Conservation (phyloP, 2,113 vertebrate genomes). For the Catharus fuscescens region DNA sequence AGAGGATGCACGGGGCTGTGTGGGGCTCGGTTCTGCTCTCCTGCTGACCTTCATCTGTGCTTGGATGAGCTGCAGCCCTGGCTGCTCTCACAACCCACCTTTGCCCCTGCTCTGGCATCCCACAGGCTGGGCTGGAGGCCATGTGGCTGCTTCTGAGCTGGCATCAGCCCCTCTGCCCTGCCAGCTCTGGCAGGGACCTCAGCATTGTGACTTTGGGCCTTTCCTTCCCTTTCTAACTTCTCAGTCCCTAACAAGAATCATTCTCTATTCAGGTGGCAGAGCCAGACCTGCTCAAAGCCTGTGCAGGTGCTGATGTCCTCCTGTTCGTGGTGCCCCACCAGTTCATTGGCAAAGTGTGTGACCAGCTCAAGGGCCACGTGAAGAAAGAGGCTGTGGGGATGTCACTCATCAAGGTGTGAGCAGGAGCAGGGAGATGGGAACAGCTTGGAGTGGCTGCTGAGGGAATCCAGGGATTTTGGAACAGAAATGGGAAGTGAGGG, state of each 20-base stretch:
- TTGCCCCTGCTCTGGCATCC: neutral
- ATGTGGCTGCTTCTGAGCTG: neutral
- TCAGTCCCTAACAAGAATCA: accelerated
- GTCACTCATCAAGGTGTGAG: slow-evolving; percentile 94
- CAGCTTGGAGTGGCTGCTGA: neutral
- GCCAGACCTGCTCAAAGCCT: slow-evolving; percentile 87
- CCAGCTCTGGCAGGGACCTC: neutral
- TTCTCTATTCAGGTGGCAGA: slow-evolving; percentile 82
- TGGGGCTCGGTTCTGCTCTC: accelerated
- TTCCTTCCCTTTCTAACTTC: neutral
- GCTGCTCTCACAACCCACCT: neutral
- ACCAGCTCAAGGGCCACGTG: slow-evolving; percentile 90
- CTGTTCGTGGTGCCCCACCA: slow-evolving; percentile 97
- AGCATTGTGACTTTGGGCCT: neutral
- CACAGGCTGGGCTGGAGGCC: neutral
- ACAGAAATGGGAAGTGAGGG: neutral
- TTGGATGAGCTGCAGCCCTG: neutral
- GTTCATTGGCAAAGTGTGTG: slow-evolving; percentile 88
- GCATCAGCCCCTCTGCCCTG: neutral
- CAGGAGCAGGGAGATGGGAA: neutral
- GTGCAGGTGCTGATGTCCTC: slow-evolving; percentile 85
- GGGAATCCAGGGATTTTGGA: neutral
- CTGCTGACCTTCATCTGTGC: neutral
- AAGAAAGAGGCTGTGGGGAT: slow-evolving; percentile 87
- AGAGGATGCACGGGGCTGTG: neutral